phyloP scores from a whole-genome alignment of 2,888 invertebrate genomes.

The Anthophora plumipes region DNA sequence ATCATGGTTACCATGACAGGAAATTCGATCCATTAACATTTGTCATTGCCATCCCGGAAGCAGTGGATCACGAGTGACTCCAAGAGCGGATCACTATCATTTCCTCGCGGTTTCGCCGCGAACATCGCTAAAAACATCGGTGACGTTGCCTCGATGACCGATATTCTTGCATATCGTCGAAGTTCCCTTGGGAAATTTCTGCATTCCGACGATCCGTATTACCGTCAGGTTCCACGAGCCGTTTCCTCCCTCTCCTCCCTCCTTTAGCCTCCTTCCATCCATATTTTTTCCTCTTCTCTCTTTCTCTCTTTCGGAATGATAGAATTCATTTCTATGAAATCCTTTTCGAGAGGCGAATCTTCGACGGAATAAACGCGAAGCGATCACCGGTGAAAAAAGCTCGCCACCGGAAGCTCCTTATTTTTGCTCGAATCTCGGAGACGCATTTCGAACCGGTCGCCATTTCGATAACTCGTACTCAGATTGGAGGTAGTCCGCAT shows the following conservation, averaged over 20 bases:
- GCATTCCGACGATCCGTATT: slow-evolving; percentile 54
- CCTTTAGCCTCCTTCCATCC: slow-evolving; percentile 3
- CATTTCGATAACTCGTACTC: slow-evolving; percentile 8
- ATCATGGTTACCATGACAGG: neutral
- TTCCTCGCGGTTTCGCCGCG: slow-evolving; percentile 1
- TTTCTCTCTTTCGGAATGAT: slow-evolving; percentile 18
- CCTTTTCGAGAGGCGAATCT: slow-evolving; percentile 40
- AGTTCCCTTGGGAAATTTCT: slow-evolving; percentile 60
- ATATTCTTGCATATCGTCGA: slow-evolving; percentile 57
- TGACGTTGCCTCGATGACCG: slow-evolving; percentile 47
- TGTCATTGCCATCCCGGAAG: neutral
- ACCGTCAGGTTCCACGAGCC: slow-evolving; percentile 46
- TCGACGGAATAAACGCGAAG: slow-evolving; percentile 31
- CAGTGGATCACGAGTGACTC: neutral
- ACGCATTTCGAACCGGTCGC: slow-evolving; percentile 5
- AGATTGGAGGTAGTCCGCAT: neutral
- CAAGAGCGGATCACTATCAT: neutral
- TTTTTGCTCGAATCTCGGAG: slow-evolving; percentile 28
- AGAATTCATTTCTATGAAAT: slow-evolving; percentile 53
- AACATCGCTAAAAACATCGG: slow-evolving; percentile 29
- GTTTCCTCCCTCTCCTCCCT: slow-evolving; percentile 8
- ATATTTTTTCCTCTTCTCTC: neutral
- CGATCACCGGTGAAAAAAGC: slow-evolving; percentile 18
- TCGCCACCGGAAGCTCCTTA: slow-evolving; percentile 25
- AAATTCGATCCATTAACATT: no score